Evolutionary conservation across 2,797 vertebrate species (phyloP).

Genomic region (Mormyrops attenuatus): DNA sequence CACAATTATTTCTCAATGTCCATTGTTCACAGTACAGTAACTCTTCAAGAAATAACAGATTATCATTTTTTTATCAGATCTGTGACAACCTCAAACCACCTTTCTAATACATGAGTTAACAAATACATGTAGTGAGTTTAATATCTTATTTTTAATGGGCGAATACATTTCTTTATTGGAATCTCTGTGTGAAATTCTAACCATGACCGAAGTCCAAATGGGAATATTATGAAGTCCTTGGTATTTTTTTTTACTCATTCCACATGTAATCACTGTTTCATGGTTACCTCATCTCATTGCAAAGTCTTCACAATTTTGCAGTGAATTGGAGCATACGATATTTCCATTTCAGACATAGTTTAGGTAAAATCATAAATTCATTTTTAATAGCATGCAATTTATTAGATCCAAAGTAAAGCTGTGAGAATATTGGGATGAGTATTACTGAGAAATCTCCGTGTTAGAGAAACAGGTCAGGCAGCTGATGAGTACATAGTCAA

Average conservation of each 20-base stretch:
- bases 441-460: background rate
- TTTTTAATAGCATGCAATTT: background rate
- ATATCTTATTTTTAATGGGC: background rate
- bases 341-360: background rate
- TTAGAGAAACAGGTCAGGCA: background rate
- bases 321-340: background rate
- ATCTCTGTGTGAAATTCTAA: background rate
- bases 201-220: background rate
- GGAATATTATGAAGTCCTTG: background rate
- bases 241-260: background rate
- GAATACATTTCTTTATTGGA: background rate
- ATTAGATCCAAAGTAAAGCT: background rate
- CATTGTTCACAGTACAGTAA: background rate
- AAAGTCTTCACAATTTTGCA: background rate
- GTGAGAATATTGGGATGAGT: background rate
- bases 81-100: background rate
- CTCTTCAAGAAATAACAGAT: background rate
- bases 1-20: background rate
- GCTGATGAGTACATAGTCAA: background rate
- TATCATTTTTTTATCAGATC: background rate
- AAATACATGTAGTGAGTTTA: background rate
- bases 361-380: background rate
- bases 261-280: background rate
- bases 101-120: background rate
- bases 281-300: background rate